phyloP scores from a whole-genome alignment of 2,888 invertebrate genomes.

The Agriopis aurantiaria region DNA sequence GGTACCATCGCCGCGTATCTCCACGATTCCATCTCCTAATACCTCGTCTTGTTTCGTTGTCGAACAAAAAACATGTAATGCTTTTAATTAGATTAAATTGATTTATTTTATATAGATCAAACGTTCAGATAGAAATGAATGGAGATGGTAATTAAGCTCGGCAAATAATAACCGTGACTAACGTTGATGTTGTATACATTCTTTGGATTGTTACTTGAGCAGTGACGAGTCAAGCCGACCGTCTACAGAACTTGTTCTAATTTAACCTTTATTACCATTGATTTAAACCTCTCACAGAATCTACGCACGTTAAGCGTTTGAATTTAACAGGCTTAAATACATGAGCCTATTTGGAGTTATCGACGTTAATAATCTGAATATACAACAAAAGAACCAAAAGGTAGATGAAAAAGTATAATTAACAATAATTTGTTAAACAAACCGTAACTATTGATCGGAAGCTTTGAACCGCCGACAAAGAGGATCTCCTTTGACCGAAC shows the following conservation, averaged over 20 bases:
- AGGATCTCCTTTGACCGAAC: constrained; percentile 30
- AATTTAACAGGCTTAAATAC: constrained; percentile 16
- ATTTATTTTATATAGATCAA: constrained; percentile 82
- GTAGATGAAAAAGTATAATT: constrained; percentile 69
- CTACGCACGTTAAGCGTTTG: neutral
- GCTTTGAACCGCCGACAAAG: constrained; percentile 75
- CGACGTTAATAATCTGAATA: constrained; percentile 43
- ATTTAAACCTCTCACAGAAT: constrained; percentile 21
- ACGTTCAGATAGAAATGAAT: constrained; percentile 68
- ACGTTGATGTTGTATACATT: constrained; percentile 47
- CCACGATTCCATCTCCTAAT: constrained; percentile 81
- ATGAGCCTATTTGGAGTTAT: constrained; percentile 37
- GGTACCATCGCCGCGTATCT: constrained; percentile 72
- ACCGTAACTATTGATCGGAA: constrained; percentile 62
- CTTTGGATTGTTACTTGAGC: constrained; percentile 38
- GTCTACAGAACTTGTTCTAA: constrained; percentile 19
- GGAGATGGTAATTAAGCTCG: constrained; percentile 78
- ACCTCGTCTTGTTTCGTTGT: constrained; percentile 81
- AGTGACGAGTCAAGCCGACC: constrained; percentile 15
- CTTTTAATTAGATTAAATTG: constrained; percentile 87
- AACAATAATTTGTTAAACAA: constrained; percentile 79
- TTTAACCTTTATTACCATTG: constrained; percentile 31
- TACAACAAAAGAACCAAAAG: constrained; percentile 50
- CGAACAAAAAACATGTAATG: constrained; percentile 85
- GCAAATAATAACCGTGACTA: constrained; percentile 76